Evolutionary conservation across 1,140 invertebrate genomes (phyloP).

Genomic region (Daktulosphaira vitifoliae): DNA sequence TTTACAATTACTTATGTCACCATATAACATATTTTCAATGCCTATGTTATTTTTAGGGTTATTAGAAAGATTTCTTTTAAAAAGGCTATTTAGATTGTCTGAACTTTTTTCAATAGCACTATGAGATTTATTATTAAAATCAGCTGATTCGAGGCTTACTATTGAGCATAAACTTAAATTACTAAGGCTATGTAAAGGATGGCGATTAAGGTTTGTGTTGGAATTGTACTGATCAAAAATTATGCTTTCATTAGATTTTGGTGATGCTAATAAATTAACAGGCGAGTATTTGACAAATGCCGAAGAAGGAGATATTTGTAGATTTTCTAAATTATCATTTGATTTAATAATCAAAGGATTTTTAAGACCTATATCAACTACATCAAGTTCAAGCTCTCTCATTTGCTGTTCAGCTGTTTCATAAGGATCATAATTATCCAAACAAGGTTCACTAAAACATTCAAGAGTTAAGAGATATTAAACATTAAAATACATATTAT

Average conservation of each 20-base stretch:
- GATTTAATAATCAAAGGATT: constrained; percentile 3
- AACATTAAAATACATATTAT: no score
- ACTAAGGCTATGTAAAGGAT: constrained; percentile 42
- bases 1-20: constrained; percentile 6
- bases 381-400: constrained; percentile 50
- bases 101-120: background rate
- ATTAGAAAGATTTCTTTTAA: constrained; percentile 1
- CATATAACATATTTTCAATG: constrained; percentile 30
- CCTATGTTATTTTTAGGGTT: constrained; percentile 20
- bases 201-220: constrained; percentile 24
- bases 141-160: constrained; percentile 40
- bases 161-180: constrained; percentile 46
- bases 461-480: no score
- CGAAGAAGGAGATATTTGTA: constrained; percentile 43
- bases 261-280: constrained; percentile 30
- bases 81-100: background rate
- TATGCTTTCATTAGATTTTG: constrained; percentile 23
- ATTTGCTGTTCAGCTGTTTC: constrained; percentile 58
- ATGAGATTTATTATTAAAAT: constrained; percentile 26
- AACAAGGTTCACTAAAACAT: background rate
- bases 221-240: background rate
- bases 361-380: constrained; percentile 20
- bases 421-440: constrained; percentile 55
- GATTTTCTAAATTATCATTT: constrained; percentile 4
- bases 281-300: constrained; percentile 45